A percentile compares a stretch with the other conserved stretches of the same genome.
phyloP scores from a whole-genome alignment of 2,888 invertebrate genomes.

The Apoda limacodes region DNA sequence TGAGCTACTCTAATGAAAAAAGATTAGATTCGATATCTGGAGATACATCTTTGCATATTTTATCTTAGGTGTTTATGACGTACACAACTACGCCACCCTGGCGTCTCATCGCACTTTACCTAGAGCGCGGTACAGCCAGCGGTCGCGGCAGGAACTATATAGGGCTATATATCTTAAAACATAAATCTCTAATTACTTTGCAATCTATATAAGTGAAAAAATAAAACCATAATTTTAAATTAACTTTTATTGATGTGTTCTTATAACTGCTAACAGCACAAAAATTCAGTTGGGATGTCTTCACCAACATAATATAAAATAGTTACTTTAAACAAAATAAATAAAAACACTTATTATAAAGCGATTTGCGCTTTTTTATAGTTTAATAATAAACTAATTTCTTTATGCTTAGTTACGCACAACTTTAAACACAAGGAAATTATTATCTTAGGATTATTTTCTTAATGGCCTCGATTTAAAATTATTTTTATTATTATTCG shows the following conservation, averaged over 20 bases:
- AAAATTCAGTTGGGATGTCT: conserved; percentile 44
- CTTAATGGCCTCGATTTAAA: conserved; percentile 65
- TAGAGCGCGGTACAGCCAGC: no score
- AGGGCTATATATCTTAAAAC: no score
- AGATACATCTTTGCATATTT: no score
- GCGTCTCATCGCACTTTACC: no score
- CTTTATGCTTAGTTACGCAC: conserved; percentile 59
- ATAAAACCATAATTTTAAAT: conserved; percentile 22
- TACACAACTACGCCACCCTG: no score
- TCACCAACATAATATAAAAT: conserved; percentile 54
- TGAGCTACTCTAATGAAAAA: no score
- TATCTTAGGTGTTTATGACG: no score
- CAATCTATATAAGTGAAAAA: no score
- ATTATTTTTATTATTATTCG: no score
- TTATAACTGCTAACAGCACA: conserved; percentile 60
- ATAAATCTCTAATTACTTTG: neutral
- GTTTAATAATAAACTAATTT: conserved; percentile 43
- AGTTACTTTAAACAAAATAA: conserved; percentile 65
- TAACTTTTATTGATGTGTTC: conserved; percentile 52
- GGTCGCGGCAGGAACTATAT: no score
- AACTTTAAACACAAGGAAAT: conserved; percentile 56
- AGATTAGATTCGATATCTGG: no score
- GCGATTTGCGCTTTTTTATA: conserved; percentile 34
- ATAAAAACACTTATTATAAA: conserved; percentile 55
- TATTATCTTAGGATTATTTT: no score